Percentiles rank a stretch among this genome's conserved stretches.
phyloP scores from a whole-genome alignment of 2,888 invertebrate genomes.

The Parthenolecanium corni region DNA sequence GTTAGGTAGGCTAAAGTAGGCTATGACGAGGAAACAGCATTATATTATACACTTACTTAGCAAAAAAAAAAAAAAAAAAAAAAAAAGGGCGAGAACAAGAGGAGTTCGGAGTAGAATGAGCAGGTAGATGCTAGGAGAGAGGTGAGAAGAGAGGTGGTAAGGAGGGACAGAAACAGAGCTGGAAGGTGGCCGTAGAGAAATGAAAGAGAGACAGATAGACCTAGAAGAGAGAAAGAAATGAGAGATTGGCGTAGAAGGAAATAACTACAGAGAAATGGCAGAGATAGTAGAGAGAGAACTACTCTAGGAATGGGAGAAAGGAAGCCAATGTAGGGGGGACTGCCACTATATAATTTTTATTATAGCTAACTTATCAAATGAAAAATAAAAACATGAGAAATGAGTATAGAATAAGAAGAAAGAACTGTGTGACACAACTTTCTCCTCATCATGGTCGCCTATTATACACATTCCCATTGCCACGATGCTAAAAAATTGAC shows the following conservation, averaged over 20 bases:
- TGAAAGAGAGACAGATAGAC: neutral
- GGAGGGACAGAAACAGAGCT: no score
- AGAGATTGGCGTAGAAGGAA: no score
- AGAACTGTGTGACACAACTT: constrained; percentile 23
- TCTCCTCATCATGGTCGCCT: constrained; percentile 23
- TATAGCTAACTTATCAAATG: no score
- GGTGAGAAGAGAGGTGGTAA: no score
- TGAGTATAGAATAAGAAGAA: no score
- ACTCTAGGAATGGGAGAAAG: no score
- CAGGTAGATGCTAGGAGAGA: no score
- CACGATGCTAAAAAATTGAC: constrained; percentile 6
- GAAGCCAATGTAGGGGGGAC: neutral
- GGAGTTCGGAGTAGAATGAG: no score
- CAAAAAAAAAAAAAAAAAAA: constrained; percentile 13
- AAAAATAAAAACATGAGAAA: no score
- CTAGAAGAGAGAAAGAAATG: neutral
- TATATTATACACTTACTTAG: constrained; percentile 4
- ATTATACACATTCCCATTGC: constrained; percentile 5
- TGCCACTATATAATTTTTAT: no score
- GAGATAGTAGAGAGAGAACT: no score
- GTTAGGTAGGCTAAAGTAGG: constrained; percentile 23
- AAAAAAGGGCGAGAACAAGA: neutral
- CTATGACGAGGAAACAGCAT: constrained; percentile 26
- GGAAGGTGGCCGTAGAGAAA: neutral
- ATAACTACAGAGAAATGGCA: no score